A percentile compares a stretch with the other conserved stretches of the same genome.
Conservation (phyloP, 2,797 vertebrate genomes). For the Gymnoscopelus microlampas region DNA sequence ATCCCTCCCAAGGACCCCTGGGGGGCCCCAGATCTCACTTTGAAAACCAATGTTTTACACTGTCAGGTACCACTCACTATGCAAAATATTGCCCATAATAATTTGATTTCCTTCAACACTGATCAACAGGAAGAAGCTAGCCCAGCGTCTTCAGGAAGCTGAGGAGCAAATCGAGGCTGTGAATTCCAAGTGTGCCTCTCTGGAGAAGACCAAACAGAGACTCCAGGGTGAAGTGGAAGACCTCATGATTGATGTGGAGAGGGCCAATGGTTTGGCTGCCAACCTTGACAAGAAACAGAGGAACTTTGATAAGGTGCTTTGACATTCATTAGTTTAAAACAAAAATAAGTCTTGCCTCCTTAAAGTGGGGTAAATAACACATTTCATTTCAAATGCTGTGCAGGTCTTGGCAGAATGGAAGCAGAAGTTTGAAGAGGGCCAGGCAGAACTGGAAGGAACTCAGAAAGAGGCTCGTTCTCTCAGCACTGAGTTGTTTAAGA, state of each 20-base stretch:
- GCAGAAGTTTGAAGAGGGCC: slow-evolving; percentile 81
- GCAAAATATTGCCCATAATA: neutral
- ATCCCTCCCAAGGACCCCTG: too few species aligned
- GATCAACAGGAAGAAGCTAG: slow-evolving; percentile 85
- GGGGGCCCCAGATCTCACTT: neutral
- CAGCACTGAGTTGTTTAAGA: too few species aligned
- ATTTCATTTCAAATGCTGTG: neutral
- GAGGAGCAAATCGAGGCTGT: slow-evolving; percentile 87
- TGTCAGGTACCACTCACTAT: neutral
- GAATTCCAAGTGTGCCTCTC: slow-evolving; percentile 87
- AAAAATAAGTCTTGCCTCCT: neutral
- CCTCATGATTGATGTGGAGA: slow-evolving; percentile 89
- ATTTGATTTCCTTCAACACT: neutral
- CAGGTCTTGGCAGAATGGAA: slow-evolving; percentile 84
- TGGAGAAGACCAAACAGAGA: slow-evolving; percentile 91
- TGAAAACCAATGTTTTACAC: neutral
- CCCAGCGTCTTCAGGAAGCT: slow-evolving; percentile 87
- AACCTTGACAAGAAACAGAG: slow-evolving; percentile 89
- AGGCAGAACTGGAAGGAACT: too few species aligned
- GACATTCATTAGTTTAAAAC: neutral
- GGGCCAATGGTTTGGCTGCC: slow-evolving; percentile 83
- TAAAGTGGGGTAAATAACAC: neutral
- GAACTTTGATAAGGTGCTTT: slow-evolving; percentile 87
- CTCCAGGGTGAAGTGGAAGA: slow-evolving; percentile 90
- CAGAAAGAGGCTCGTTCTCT: too few species aligned